Conservation (phyloP, 2,888 invertebrate species). For the Plebejus anna region DNA sequence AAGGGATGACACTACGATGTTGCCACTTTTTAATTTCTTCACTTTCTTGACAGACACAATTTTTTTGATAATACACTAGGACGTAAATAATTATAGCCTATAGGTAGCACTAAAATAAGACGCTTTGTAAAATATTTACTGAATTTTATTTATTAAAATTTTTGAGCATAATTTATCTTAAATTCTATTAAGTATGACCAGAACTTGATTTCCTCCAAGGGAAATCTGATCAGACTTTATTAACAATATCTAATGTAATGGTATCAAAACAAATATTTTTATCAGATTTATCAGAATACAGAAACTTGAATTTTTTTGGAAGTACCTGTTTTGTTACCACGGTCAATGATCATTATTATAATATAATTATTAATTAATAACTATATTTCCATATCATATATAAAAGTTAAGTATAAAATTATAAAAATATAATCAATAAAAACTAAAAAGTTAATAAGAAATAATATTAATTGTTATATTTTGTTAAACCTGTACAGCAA, state of each 20-base stretch:
- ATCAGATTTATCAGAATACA: background rate
- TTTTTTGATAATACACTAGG: no score
- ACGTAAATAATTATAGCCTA: no score
- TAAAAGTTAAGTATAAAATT: background rate
- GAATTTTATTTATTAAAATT: background rate
- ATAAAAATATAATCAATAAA: background rate
- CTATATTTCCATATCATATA: background rate
- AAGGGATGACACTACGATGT: no score
- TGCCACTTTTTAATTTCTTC: no score
- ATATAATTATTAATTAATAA: background rate
- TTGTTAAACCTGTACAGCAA: background rate
- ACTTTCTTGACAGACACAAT: no score
- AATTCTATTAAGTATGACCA: constrained; percentile 3
- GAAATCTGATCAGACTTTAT: constrained; percentile 14
- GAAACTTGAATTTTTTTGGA: background rate
- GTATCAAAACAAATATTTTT: background rate
- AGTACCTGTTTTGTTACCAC: background rate
- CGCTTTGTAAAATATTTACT: background rate
- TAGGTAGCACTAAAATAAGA: background rate
- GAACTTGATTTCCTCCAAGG: background rate
- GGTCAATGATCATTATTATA: background rate
- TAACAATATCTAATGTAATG: background rate
- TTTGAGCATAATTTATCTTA: background rate
- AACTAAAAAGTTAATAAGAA: background rate
- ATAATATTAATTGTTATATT: background rate